Evolutionary conservation across 1,140 invertebrate genomes (phyloP).

Genomic region (Drosophila littoralis): DNA sequence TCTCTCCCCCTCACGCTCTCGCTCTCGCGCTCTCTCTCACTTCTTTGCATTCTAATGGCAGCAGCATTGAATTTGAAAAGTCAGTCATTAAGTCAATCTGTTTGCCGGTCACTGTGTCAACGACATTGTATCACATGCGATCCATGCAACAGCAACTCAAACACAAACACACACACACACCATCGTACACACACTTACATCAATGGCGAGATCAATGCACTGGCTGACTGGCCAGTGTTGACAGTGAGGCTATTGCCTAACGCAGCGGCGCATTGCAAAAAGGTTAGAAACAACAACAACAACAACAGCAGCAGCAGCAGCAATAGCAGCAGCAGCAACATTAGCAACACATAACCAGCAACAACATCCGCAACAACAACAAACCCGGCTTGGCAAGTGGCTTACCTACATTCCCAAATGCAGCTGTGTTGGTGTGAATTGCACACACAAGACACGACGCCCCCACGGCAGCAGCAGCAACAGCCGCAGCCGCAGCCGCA

Average conservation of each 20-base stretch:
- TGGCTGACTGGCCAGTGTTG: conserved; percentile 56
- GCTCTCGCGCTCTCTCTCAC: conserved; percentile 14
- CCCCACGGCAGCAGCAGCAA: conserved; percentile 37
- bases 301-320: neutral
- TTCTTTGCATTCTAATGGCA: conserved; percentile 33
- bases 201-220: conserved; percentile 77
- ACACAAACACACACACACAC: conserved; percentile 8
- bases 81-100: conserved; percentile 78
- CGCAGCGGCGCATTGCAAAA: conserved; percentile 69
- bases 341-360: conserved; percentile 26
- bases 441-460: conserved; percentile 55
- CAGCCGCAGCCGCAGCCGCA: conserved; percentile 18
- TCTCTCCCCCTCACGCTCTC: conserved; percentile 12
- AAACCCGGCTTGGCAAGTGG: conserved; percentile 64
- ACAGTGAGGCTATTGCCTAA: conserved; percentile 75
- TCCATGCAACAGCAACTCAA: conserved; percentile 36
- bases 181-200: conserved; percentile 17
- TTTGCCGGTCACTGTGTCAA: conserved; percentile 80
- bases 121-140: conserved; percentile 75
- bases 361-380: conserved; percentile 10
- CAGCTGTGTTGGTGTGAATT: conserved; percentile 60
- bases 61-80: conserved; percentile 69
- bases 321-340: conserved; percentile 18
- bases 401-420: conserved; percentile 77
- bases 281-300: conserved; percentile 71